Base-by-base conservation (phyloP, 2,113 vertebrate species). In the Rhineura floridana region DNA sequence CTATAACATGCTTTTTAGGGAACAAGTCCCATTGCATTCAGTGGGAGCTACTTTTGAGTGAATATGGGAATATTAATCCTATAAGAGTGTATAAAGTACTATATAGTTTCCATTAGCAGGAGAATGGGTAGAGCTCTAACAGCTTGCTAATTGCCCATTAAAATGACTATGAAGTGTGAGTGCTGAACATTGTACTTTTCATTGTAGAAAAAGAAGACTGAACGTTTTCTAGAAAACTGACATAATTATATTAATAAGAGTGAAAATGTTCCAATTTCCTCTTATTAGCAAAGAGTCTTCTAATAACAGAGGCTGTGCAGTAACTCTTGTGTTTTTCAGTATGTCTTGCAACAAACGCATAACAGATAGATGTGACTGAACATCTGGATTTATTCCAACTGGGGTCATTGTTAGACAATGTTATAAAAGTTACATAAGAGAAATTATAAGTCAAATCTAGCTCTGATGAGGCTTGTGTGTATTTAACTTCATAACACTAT, bases 201-300 rank as follows among this genome's bases (percentile, higher is more conserved):
- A 1, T 77, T 63, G 50, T 6, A 8, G 28, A 81, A 81, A 70
- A 7, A 59, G 1, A 39, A 79, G 55, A 30, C 28, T 82, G 62
- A 84, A 95, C 83, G 12, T 19, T 84, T 80, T 42, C 30, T 89
- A 87, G 91, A 17, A 88, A 81, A 12, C 67, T 73, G 63, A 84
- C 90, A 83, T 81, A 75, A 63, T 88, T 92, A 52, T 82, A 2
- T 80, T 81, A 78, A 30, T 33, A 63, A 0, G 1, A 73, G 4
- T 86, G 72, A 81, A 93, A 93, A 76, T 3, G 65, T 82, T 87
- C 77, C 7, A 73, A 0, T 85, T 46, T 39, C 88, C 4, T 10
- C 77, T 87, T 30, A 84, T 82, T 23, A 90, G 8, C 5, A 6
- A 25, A 73, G 59, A 91, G 89, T 84, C 36, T 1, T 82, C 36